Percentiles rank a stretch among this genome's conserved stretches.
Evolutionary conservation across 2,797 vertebrate genomes (phyloP).

Genomic region (Acanthis flammea): DNA sequence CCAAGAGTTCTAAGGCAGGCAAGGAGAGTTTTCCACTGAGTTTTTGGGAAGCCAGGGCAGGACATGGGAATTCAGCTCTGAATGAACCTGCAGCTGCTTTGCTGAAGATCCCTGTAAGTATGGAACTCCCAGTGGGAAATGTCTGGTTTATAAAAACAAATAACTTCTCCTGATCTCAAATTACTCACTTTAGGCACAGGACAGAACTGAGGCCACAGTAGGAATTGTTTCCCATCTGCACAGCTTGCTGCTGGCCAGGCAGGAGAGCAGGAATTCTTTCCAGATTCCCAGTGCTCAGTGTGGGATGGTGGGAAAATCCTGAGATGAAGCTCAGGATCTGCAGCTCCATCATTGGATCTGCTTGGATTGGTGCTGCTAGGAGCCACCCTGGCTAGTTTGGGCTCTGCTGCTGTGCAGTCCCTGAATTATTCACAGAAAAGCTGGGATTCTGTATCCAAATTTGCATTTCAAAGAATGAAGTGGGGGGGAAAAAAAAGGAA

Average conservation of each 20-base stretch:
- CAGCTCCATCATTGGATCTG: background rate
- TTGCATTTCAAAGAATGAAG: background rate
- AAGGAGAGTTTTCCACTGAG: rapidly evolving
- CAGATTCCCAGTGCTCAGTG: background rate
- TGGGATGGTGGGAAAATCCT: background rate
- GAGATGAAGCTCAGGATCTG: background rate
- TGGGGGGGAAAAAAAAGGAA: background rate
- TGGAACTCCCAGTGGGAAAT: background rate
- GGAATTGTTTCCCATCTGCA: background rate
- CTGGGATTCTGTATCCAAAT: background rate
- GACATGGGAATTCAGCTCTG: background rate
- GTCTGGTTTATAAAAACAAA: background rate
- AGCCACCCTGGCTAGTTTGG: background rate
- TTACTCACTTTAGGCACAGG: background rate
- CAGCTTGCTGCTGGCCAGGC: background rate
- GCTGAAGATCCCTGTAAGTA: background rate
- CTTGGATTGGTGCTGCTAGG: background rate
- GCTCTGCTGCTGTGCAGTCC: background rate
- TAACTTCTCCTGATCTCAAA: background rate
- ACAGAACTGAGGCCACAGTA: background rate
- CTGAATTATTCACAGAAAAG: background rate
- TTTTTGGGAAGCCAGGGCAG: background rate
- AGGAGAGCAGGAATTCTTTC: background rate
- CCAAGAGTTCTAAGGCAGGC: background rate
- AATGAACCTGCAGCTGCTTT: background rate